These are phyloP conservation scores for Myrmecophaga tridactyla DNA, from an alignment of 2,113 vertebrate species.

Conservation along the genomic window DNA sequence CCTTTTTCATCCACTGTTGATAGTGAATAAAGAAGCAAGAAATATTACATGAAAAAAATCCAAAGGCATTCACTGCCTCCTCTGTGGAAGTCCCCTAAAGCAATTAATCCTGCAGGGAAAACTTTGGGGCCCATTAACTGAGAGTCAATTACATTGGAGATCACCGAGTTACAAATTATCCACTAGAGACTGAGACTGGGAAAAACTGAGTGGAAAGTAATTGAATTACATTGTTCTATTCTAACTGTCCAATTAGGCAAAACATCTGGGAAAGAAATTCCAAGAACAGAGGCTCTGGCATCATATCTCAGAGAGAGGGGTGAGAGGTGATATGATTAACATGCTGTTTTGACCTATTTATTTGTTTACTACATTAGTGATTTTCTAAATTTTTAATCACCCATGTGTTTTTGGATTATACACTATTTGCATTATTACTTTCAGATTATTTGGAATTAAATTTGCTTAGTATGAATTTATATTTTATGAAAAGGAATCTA, in stretches of 20 bases:
- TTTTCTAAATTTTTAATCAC: background rate
- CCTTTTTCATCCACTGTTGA: background rate
- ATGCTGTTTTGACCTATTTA: background rate
- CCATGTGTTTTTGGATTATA: background rate
- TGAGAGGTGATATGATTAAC: background rate
- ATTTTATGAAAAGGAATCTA: background rate
- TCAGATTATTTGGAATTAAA: background rate
- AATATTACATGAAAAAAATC: slow-evolving; percentile 44
- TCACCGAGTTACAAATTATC: slow-evolving; percentile 52
- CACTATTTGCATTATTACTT: background rate
- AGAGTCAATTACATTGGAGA: slow-evolving; percentile 39
- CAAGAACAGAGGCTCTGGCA: background rate
- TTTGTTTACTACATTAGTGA: background rate
- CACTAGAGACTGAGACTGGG: background rate
- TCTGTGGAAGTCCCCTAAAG: background rate
- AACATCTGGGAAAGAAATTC: background rate
- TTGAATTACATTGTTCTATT: background rate
- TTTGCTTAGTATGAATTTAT: background rate
- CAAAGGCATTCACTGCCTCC: slow-evolving; percentile 14
- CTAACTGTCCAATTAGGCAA: background rate
- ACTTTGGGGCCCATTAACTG: slow-evolving; percentile 34
- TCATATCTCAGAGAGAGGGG: background rate
- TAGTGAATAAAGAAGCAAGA: background rate
- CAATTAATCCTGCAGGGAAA: slow-evolving; percentile 34
- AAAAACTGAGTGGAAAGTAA: slow-evolving; percentile 3